Evolutionary conservation across 2,113 vertebrate species (phyloP).

Genomic region (Megaceryle maxima): DNA sequence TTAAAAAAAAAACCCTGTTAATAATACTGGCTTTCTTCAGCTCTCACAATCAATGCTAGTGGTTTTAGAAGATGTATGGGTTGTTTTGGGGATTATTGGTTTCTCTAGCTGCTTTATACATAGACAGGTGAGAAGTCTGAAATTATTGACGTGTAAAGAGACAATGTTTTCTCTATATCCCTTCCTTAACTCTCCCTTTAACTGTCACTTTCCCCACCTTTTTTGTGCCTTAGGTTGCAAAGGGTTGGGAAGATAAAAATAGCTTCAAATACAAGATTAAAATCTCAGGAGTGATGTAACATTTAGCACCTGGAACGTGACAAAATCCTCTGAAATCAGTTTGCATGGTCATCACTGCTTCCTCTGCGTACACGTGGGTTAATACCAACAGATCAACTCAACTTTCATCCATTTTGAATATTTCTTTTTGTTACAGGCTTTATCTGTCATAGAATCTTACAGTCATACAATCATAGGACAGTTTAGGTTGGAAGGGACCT

Average conservation of each 20-base stretch:
- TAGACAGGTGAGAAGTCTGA: background rate
- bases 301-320: background rate
- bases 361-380: rapidly evolving
- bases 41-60: background rate
- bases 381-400: background rate
- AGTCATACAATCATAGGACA: too few species aligned
- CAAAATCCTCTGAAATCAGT: background rate
- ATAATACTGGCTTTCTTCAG: background rate
- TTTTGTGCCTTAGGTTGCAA: background rate
- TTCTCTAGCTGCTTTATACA: background rate
- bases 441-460: background rate
- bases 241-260: background rate
- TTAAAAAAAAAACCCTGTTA: background rate
- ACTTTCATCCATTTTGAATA: background rate
- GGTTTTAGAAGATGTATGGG: background rate
- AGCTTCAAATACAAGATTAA: conserved; percentile 18
- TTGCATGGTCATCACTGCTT: background rate
- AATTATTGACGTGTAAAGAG: background rate
- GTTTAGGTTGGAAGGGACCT: too few species aligned
- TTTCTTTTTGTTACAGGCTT: background rate
- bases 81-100: background rate
- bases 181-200: background rate
- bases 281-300: background rate
- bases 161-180: background rate
- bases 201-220: background rate